These are phyloP conservation scores for Nomada ruficornis DNA, from an alignment of 2,888 invertebrate species.

Conservation along the genomic window DNA sequence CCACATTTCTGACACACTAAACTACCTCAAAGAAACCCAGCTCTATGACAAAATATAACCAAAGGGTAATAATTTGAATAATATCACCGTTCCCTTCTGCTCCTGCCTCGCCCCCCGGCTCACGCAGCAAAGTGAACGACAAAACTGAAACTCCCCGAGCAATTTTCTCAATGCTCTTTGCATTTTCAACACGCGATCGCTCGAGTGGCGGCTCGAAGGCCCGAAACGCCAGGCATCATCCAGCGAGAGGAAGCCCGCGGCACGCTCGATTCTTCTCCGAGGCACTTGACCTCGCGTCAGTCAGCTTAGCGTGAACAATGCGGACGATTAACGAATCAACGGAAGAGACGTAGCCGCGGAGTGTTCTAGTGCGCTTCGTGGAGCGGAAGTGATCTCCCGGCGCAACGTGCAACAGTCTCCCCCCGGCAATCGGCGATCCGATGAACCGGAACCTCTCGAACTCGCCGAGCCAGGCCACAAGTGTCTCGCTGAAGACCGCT, in stretches of 20 bases:
- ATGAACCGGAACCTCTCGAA: conserved; percentile 80
- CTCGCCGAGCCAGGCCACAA: conserved; percentile 78
- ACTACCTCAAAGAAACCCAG: too few species aligned
- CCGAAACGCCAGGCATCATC: conserved; percentile 21
- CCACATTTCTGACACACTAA: too few species aligned
- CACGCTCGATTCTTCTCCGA: conserved; percentile 26
- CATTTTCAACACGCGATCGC: conserved; percentile 16
- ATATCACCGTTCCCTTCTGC: too few species aligned
- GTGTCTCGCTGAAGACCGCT: conserved; percentile 77
- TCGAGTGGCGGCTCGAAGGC: background rate
- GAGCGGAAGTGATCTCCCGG: conserved; percentile 73
- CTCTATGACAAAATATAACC: too few species aligned
- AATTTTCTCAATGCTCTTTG: background rate
- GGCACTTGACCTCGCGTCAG: conserved; percentile 53
- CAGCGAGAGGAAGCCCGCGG: conserved; percentile 18
- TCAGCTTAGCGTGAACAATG: conserved; percentile 59
- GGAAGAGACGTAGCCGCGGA: conserved; percentile 62
- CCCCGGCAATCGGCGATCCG: conserved; percentile 77
- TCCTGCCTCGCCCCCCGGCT: too few species aligned
- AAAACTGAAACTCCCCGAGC: background rate
- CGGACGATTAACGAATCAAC: conserved; percentile 67
- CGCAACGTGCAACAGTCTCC: conserved; percentile 51
- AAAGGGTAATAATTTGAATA: too few species aligned
- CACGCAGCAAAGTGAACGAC: too few species aligned
- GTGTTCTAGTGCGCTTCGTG: conserved; percentile 71